A percentile compares a stretch with the other conserved stretches of the same genome.
phyloP scores from a whole-genome alignment of 2,888 invertebrate species.

The Leptarthrus brevirostris region DNA sequence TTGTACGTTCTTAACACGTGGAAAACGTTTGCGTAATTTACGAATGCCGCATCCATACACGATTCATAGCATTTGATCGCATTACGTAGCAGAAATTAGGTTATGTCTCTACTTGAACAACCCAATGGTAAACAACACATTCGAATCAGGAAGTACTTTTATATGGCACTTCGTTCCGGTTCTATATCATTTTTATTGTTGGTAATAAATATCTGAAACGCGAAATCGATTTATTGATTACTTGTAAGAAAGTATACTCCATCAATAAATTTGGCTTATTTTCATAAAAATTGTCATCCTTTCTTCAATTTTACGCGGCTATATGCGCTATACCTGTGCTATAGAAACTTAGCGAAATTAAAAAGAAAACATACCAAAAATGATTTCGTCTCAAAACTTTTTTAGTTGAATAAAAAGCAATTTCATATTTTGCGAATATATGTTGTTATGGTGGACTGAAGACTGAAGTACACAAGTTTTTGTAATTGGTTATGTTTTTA shows the following conservation, averaged over 20 bases:
- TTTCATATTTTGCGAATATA: no score
- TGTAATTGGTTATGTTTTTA: no score
- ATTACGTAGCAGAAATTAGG: conserved; percentile 36
- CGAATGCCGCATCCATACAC: conserved; percentile 35
- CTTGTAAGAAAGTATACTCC: conserved; percentile 22
- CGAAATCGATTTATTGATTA: conserved; percentile 44
- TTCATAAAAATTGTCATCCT: conserved; percentile 5
- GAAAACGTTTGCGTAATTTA: conserved; percentile 43
- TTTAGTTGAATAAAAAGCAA: no score
- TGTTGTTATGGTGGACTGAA: no score
- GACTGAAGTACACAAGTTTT: no score
- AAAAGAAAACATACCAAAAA: no score
- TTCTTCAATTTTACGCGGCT: no score
- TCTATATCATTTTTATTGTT: conserved; percentile 43
- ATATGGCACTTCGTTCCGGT: conserved; percentile 27
- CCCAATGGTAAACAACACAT: neutral
- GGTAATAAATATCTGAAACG: conserved; percentile 41
- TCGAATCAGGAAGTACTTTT: conserved; percentile 15
- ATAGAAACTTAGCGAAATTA: no score
- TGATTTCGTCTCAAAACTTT: no score
- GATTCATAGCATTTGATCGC: conserved; percentile 37
- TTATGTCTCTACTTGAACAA: conserved; percentile 11
- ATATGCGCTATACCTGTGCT: no score
- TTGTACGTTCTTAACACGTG: conserved; percentile 37
- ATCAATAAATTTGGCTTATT: conserved; percentile 4